A percentile compares a stretch with the other conserved stretches of the same genome.
Conservation (phyloP, 2,113 vertebrate species). For the Albula glossodonta region DNA sequence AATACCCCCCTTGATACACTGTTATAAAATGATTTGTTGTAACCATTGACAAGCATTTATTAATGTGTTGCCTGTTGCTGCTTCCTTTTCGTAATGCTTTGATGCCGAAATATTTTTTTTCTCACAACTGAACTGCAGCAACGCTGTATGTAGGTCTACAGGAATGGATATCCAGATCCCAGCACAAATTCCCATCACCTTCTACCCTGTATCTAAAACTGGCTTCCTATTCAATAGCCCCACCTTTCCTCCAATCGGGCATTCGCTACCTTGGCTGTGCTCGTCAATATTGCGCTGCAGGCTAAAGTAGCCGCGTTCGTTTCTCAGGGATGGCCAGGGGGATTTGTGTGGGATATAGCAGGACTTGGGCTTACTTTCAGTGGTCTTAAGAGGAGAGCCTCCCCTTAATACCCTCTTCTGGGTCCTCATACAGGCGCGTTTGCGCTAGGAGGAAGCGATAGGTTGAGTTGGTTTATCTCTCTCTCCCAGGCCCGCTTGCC, state of each 20-base stretch:
- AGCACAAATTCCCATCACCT: conserved; percentile 34
- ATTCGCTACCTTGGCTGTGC: conserved; percentile 51
- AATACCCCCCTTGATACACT: background rate
- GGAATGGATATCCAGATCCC: conserved; percentile 39
- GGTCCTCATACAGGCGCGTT: background rate
- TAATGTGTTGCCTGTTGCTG: background rate
- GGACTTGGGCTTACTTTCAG: conserved; percentile 45
- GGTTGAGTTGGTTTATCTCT: conserved; percentile 7
- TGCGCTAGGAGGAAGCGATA: background rate
- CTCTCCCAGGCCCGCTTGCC: conserved; percentile 10
- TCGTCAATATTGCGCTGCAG: conserved; percentile 39
- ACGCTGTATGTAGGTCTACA: background rate
- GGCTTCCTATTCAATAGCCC: conserved; percentile 44
- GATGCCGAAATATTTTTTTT: background rate
- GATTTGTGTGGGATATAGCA: conserved; percentile 40
- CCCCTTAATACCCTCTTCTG: conserved; percentile 35
- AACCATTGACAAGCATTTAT: background rate
- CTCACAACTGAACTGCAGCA: too few species aligned
- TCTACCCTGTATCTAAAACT: conserved; percentile 25
- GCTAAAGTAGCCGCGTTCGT: conserved; percentile 35
- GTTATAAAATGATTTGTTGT: background rate
- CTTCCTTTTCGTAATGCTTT: background rate
- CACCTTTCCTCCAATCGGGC: conserved; percentile 48
- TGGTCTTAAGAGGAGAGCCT: conserved; percentile 33
- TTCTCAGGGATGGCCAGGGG: conserved; percentile 41